Percentiles rank a stretch among this genome's conserved stretches.
phyloP scores from a whole-genome alignment of 2,113 vertebrate genomes.

The Gymnorhina tibicen region DNA sequence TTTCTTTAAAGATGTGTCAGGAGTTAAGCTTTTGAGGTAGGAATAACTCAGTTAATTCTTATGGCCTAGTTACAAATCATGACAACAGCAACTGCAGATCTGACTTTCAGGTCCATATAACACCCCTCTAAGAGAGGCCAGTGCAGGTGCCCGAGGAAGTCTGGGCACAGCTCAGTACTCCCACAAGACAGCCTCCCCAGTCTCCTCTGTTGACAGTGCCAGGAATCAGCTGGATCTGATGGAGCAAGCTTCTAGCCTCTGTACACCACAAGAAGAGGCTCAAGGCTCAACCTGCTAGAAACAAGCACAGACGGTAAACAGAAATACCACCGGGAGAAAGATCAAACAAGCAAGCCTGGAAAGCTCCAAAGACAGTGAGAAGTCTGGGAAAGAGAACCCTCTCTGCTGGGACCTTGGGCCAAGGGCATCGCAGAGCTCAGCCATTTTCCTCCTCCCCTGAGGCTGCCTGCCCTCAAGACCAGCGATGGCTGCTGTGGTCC shows the following conservation, averaged over 20 bases:
- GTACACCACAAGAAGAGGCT: neutral
- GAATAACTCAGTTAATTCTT: neutral
- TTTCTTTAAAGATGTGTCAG: neutral
- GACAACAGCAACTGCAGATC: neutral
- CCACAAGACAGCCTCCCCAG: fast-evolving
- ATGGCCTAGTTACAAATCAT: neutral
- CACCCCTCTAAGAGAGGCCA: neutral
- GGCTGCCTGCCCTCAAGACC: neutral
- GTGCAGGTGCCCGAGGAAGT: neutral
- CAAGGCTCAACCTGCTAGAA: neutral
- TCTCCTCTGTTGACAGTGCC: neutral
- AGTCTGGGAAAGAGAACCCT: neutral
- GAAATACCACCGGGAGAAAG: neutral
- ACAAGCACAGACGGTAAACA: neutral
- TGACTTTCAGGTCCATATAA: neutral
- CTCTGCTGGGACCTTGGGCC: fast-evolving
- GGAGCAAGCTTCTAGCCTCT: neutral
- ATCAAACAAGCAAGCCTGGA: neutral
- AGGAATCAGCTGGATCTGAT: neutral
- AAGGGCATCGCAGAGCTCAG: neutral
- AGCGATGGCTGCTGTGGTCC: neutral
- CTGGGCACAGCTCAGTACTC: neutral
- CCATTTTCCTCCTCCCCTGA: neutral
- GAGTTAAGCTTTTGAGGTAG: neutral
- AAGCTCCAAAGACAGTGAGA: neutral